Conservation (phyloP, 2,113 vertebrate species). For the Neotragus pygmaeus region DNA sequence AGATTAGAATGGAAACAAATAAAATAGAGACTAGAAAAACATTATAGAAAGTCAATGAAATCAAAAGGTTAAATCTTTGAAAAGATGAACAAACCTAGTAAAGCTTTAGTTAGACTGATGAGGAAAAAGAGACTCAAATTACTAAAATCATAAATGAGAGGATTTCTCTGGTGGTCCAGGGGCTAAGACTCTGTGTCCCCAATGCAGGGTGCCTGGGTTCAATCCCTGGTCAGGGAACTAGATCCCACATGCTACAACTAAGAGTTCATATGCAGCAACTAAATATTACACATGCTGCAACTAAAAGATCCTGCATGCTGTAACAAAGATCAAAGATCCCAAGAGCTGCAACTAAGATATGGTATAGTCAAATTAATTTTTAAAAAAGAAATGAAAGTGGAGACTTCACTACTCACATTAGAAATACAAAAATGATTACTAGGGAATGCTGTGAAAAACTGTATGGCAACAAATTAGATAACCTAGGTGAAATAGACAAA, state of each 20-base stretch:
- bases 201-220: neutral
- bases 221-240: neutral
- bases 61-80: neutral
- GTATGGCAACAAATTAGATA: neutral
- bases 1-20: neutral
- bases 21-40: neutral
- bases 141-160: neutral
- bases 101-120: neutral
- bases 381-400: neutral
- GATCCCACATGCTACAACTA: neutral
- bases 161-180: neutral
- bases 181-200: neutral
- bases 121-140: neutral
- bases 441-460: neutral
- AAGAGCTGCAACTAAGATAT: neutral
- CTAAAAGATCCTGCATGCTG: neutral
- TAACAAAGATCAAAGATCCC: neutral
- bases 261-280: neutral
- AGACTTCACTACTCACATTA: neutral
- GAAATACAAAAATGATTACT: neutral
- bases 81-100: neutral
- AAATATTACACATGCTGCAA: neutral
- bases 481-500: neutral
- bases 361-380: neutral
- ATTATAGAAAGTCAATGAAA: neutral